Evolutionary conservation across 2,113 vertebrate genomes (phyloP).

Genomic region (Nettapus auritus): DNA sequence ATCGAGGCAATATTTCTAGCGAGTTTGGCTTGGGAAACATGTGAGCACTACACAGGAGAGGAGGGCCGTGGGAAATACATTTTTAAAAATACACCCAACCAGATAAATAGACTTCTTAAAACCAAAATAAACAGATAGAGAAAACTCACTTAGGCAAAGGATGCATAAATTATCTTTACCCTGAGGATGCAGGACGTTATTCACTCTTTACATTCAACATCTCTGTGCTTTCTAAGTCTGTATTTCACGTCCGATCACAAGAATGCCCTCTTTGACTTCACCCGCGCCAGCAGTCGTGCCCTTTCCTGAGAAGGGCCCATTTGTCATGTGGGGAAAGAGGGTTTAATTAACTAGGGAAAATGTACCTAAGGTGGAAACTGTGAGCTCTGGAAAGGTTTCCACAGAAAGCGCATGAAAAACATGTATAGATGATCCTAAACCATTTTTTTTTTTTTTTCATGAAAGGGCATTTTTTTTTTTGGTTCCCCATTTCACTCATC

Average conservation of each 20-base stretch:
- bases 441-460: neutral
- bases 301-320: slow-evolving; percentile 73
- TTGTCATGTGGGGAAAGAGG: slow-evolving; percentile 71
- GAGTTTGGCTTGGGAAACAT: slow-evolving; percentile 46
- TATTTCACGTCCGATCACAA: slow-evolving; percentile 71
- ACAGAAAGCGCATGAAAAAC: slow-evolving; percentile 72
- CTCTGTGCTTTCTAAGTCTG: slow-evolving; percentile 20
- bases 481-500: slow-evolving; percentile 6
- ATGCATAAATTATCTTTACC: slow-evolving; percentile 60
- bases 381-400: slow-evolving; percentile 73
- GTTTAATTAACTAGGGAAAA: slow-evolving; percentile 81
- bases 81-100: slow-evolving; percentile 26
- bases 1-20: slow-evolving; percentile 33
- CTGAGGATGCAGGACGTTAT: slow-evolving; percentile 63
- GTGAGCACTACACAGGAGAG: neutral
- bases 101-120: slow-evolving; percentile 58
- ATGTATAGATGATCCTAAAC: slow-evolving; percentile 63
- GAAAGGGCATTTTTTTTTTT: slow-evolving; percentile 44
- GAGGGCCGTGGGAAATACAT: slow-evolving; percentile 20
- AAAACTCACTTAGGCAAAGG: slow-evolving; percentile 62
- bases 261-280: slow-evolving; percentile 76
- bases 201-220: slow-evolving; percentile 40
- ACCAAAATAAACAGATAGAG: slow-evolving; percentile 61
- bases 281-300: slow-evolving; percentile 55
- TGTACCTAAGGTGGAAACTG: slow-evolving; percentile 74